phyloP scores from a whole-genome alignment of 2,113 vertebrate species.

The Ophiodon elongatus region DNA sequence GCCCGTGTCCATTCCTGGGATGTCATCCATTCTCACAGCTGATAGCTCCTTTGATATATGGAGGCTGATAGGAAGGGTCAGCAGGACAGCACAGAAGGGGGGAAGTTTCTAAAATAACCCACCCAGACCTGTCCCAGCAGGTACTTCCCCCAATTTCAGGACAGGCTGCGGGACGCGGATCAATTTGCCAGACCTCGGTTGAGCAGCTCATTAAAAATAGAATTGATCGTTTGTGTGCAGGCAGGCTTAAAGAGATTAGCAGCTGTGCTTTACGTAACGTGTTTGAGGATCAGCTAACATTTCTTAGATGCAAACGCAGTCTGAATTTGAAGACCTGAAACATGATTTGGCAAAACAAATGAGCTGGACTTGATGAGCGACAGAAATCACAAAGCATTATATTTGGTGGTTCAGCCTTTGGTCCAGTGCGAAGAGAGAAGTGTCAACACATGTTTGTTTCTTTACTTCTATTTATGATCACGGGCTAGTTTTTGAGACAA shows the following conservation, averaged over 20 bases:
- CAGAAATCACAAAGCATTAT: not conserved
- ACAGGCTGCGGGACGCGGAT: slow-evolving; percentile 27
- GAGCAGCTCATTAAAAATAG: slow-evolving; percentile 76
- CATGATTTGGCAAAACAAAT: slow-evolving; percentile 62
- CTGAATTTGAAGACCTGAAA: slow-evolving; percentile 49
- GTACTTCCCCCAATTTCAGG: slow-evolving; percentile 57
- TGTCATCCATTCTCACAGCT: slow-evolving; percentile 52
- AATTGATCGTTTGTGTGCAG: slow-evolving; percentile 40
- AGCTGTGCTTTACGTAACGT: slow-evolving; percentile 82
- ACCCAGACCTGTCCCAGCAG: slow-evolving; percentile 5
- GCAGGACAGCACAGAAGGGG: slow-evolving; percentile 14
- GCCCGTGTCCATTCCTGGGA: slow-evolving; percentile 62
- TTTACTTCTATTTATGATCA: not conserved
- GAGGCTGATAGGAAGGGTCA: slow-evolving; percentile 35
- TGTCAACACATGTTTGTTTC: not conserved
- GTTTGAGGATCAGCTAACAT: slow-evolving; percentile 39
- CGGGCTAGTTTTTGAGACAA: not conserved
- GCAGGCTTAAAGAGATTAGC: slow-evolving; percentile 67
- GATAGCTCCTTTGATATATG: slow-evolving; percentile 66
- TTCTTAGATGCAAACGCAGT: slow-evolving; percentile 19
- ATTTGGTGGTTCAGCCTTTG: not conserved
- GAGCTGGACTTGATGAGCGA: slow-evolving; percentile 19
- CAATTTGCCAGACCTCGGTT: slow-evolving; percentile 45
- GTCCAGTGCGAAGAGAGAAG: not conserved
- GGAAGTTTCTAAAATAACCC: slow-evolving; percentile 67